Evolutionary conservation across 2,888 invertebrate genomes (phyloP).

Genomic region (Lissocephala sabroskyi): DNA sequence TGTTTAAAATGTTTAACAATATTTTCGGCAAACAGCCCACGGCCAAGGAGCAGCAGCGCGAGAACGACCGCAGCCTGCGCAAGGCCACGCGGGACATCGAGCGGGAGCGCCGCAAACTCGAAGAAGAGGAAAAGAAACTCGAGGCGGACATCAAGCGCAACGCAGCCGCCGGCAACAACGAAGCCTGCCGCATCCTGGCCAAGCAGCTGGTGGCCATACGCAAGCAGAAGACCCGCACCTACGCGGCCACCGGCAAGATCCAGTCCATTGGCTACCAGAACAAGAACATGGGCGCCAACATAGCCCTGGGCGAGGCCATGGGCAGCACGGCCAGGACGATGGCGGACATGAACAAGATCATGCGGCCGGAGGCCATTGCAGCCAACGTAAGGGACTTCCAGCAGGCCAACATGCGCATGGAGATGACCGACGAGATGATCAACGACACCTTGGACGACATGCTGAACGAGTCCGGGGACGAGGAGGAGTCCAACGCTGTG

Average conservation of each 20-base stretch:
- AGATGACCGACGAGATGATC: constrained; percentile 97
- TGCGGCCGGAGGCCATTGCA: constrained; percentile 89
- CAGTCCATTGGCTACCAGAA: constrained; percentile 86
- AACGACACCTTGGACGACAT: constrained; percentile 93
- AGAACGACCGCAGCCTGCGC: constrained; percentile 85
- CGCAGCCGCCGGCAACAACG: constrained; percentile 90
- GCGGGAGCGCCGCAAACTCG: constrained; percentile 84
- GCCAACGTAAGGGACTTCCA: constrained; percentile 88
- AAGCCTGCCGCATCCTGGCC: constrained; percentile 86
- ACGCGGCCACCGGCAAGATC: constrained; percentile 85
- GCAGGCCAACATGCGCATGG: constrained; percentile 89
- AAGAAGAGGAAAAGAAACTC: constrained; percentile 92
- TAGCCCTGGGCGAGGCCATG: constrained; percentile 90
- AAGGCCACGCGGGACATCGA: constrained; percentile 89
- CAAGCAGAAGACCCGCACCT: constrained; percentile 89
- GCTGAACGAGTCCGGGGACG: constrained; percentile 90
- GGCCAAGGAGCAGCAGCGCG: constrained; percentile 85
- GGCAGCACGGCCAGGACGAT: constrained; percentile 91
- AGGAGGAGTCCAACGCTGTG: constrained; percentile 89
- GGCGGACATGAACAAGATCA: constrained; percentile 88
- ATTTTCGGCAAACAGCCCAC: constrained; percentile 78
- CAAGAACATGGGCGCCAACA: constrained; percentile 91
- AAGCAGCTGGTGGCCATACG: constrained; percentile 91
- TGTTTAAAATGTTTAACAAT: constrained; percentile 59
- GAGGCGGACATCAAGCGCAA: constrained; percentile 91